Evolutionary conservation across 2,113 vertebrate species (phyloP).

Genomic region (Barnardius zonarius): DNA sequence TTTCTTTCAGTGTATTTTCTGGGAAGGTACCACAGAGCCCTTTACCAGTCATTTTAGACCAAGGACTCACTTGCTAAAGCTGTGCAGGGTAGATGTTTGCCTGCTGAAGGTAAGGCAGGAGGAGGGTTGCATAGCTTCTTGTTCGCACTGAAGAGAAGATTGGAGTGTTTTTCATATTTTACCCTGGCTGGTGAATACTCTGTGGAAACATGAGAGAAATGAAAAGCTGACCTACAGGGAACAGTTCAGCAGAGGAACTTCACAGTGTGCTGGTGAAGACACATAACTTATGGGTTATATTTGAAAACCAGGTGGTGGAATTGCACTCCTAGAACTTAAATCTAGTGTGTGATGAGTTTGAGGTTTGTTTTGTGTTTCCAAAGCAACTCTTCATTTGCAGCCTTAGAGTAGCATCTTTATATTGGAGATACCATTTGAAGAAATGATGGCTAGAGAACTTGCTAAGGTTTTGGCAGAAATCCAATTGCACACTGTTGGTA

Average conservation of each 20-base stretch:
- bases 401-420: background rate
- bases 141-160: background rate
- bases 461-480: background rate
- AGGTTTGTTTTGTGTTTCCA: background rate
- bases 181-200: background rate
- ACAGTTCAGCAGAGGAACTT: background rate
- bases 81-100: background rate
- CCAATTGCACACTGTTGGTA: background rate
- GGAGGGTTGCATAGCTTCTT: background rate
- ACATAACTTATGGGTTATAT: background rate
- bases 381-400: background rate
- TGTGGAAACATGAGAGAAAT: background rate
- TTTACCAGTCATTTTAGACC: background rate
- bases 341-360: background rate
- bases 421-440: background rate
- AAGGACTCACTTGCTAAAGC: background rate
- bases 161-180: background rate
- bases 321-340: background rate
- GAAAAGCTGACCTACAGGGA: background rate
- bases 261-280: background rate
- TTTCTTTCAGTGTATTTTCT: background rate
- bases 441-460: background rate
- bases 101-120: background rate
- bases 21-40: background rate
- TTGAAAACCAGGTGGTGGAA: background rate